phyloP scores from a whole-genome alignment of 2,888 invertebrate species.

The Onchidella celtica region DNA sequence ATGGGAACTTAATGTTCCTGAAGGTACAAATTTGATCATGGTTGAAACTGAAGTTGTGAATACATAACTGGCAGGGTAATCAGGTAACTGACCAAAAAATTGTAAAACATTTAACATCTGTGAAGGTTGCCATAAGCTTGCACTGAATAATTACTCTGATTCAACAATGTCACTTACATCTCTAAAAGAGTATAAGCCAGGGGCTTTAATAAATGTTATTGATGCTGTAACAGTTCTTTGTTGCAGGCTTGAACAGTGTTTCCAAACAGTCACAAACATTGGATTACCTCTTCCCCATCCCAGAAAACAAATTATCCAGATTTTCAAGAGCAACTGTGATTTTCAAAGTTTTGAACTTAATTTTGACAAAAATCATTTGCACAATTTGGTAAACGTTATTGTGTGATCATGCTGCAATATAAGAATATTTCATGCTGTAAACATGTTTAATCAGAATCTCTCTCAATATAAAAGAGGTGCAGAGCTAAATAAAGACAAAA shows the following conservation, averaged over 20 bases:
- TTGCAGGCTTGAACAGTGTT: not conserved
- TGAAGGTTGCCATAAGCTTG: too few relatives aligned
- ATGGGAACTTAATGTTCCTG: not conserved
- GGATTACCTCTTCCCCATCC: not conserved
- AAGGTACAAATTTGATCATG: not conserved
- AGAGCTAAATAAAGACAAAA: slow-evolving; percentile 4
- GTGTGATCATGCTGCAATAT: not conserved
- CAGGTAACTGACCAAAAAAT: not conserved
- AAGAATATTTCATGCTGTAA: not conserved
- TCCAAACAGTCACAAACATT: not conserved
- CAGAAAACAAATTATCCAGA: not conserved
- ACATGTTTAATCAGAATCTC: not conserved
- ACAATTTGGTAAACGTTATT: not conserved
- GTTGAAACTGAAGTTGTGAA: slow-evolving; percentile 4
- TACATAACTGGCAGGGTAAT: not conserved
- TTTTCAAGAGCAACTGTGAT: too few relatives aligned
- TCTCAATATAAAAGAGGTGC: not conserved
- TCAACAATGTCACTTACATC: not conserved
- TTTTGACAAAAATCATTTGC: not conserved
- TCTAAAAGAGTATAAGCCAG: not conserved
- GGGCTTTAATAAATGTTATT: not conserved
- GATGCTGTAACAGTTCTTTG: not conserved
- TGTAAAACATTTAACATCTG: not conserved
- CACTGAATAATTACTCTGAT: too few relatives aligned
- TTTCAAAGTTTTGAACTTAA: too few relatives aligned